A percentile compares a stretch with the other conserved stretches of the same genome.
Conservation (phyloP, 2,113 vertebrate genomes). For the Rhinogobius similis region DNA sequence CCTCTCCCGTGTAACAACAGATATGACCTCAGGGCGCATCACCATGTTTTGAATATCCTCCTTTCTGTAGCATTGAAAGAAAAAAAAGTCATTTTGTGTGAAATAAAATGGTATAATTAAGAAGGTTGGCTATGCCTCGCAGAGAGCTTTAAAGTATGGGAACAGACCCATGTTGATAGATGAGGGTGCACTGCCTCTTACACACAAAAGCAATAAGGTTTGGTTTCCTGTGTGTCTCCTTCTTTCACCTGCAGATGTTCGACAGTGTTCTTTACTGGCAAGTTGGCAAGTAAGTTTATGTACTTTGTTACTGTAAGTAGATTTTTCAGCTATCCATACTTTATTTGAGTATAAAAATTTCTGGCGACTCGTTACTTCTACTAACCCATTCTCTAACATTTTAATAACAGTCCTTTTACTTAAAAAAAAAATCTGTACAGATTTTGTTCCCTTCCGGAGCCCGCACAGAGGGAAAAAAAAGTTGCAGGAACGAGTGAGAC, state of each 20-base stretch:
- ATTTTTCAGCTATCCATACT: too few relatives aligned
- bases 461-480: too few relatives aligned
- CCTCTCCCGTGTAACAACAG: conserved; percentile 37
- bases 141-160: conserved; percentile 43
- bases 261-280: neutral
- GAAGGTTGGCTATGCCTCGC: conserved; percentile 32
- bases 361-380: too few relatives aligned
- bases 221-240: neutral
- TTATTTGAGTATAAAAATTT: too few relatives aligned
- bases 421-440: too few relatives aligned
- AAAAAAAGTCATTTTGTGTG: conserved; percentile 27
- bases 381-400: too few relatives aligned
- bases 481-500: too few relatives aligned
- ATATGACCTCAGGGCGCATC: conserved; percentile 33
- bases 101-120: conserved; percentile 50
- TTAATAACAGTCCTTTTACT: too few relatives aligned
- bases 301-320: too few relatives aligned
- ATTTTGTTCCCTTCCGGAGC: too few relatives aligned
- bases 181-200: neutral
- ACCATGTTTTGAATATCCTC: conserved; percentile 29
- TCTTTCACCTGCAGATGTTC: neutral
- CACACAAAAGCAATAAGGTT: neutral
- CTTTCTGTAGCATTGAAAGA: conserved; percentile 32
- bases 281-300: too few relatives aligned
- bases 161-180: neutral